Evolutionary conservation across 2,113 vertebrate genomes (phyloP).

Genomic region (Poecile atricapillus): DNA sequence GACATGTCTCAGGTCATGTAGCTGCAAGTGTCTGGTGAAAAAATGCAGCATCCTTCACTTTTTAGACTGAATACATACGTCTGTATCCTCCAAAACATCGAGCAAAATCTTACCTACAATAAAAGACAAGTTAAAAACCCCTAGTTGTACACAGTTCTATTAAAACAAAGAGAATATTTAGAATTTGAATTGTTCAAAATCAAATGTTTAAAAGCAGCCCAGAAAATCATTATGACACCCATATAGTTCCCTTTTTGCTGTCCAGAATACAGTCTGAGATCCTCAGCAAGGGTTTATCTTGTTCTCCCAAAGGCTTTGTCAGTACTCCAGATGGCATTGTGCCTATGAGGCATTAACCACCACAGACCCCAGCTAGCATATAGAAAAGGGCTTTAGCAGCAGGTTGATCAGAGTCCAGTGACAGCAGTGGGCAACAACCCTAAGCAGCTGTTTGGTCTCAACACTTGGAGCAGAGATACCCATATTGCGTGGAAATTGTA

Average conservation of each 20-base stretch:
- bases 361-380: fast-evolving
- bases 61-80: not conserved
- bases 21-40: not conserved
- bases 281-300: not conserved
- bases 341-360: not conserved
- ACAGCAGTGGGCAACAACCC: fast-evolving
- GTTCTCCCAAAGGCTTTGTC: not conserved
- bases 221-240: not conserved
- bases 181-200: not conserved
- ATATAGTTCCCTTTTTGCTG: not conserved
- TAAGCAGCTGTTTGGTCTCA: not conserved
- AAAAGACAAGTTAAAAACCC: not conserved
- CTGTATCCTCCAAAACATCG: not conserved
- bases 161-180: not conserved
- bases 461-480: not conserved
- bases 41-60: not conserved
- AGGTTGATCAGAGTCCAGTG: not conserved
- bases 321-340: not conserved
- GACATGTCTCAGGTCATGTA: not conserved
- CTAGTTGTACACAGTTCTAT: not conserved
- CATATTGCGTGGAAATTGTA: fast-evolving
- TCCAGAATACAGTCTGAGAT: not conserved
- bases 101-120: not conserved
- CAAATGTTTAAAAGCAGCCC: not conserved
- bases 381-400: not conserved